Base-by-base conservation (phyloP, 2,888 invertebrate genomes). In the Polyommatus icarus region DNA sequence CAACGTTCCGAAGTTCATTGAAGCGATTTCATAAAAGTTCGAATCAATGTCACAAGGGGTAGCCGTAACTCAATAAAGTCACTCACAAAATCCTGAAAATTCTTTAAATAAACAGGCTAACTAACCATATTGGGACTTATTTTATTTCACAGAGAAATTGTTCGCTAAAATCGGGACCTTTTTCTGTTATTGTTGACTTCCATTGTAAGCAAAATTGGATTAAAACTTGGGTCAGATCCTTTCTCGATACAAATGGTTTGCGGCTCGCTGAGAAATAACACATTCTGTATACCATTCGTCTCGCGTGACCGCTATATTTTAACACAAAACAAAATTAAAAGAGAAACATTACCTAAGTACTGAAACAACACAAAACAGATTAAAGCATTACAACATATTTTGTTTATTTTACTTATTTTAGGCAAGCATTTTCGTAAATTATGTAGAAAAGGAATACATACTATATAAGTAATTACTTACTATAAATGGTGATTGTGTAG, bases 171-270 rank as follows among this genome's bases (percentile, higher is more conserved):
- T 40, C 57, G 71, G 61, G 72, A 72, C 77, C 77, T 57, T 71
- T 77, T 71, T 77, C 71, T 57, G 77, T 77, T 77, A 57, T 77
- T 77, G 77, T 77, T 72, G 77, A 77, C 77, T 71, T 72, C 57
- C 57, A 72, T 77, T 77, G 77, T 77, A 29, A 18, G 57, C 72
- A 54, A 77, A 77, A 77, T 77, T 72, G 77, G 77, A 77, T 77
- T 77, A 77, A 77, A 72, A 40, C 77, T 72, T n/a, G 71, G 71
- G 71, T 77, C 77, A 36, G 36, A 72, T 72, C 77, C 77, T 77
- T 77, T 77, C 71, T 77, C 77, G 77, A 72, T 77, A 72, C 77
- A 77, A 77, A 77, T 77, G 71, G 36, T 57, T 72, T 36, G 77
- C 36, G 54, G 71, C 36, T 57, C 71, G 46, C 54, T 20, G 57